Conservation (phyloP, 1,140 invertebrate genomes). For the Drosophila tropicalis region DNA sequence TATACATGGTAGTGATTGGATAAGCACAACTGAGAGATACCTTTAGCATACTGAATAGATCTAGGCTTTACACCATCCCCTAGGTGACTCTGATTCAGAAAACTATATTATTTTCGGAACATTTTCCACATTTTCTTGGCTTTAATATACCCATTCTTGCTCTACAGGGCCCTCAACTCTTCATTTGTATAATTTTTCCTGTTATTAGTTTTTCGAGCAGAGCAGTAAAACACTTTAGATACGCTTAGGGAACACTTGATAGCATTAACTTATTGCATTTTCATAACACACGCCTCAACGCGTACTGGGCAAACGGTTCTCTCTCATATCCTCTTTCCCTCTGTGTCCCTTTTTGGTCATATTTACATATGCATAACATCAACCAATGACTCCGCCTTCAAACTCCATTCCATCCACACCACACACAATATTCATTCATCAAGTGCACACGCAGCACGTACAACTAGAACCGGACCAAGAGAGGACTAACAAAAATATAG, state of each 20-base stretch:
- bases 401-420: conserved; percentile 4
- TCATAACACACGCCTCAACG: conserved; percentile 39
- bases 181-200: neutral
- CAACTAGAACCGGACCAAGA: conserved; percentile 20
- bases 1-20: too few relatives aligned
- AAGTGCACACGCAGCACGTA: conserved; percentile 35
- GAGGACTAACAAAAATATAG: neutral
- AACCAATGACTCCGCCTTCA: conserved; percentile 52
- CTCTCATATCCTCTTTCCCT: neutral
- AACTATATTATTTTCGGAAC: too few relatives aligned
- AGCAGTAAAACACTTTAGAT: conserved; percentile 33
- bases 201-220: neutral
- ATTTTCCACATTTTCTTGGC: too few relatives aligned
- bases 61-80: too few relatives aligned
- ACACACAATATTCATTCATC: conserved; percentile 70
- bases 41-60: too few relatives aligned
- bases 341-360: conserved; percentile 24
- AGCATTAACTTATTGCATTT: conserved; percentile 81
- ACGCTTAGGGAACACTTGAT: conserved; percentile 64
- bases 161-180: neutral
- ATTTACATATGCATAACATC: conserved; percentile 76
- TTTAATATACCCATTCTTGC: too few relatives aligned
- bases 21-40: too few relatives aligned
- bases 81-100: too few relatives aligned
- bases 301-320: neutral